Conservation (phyloP, 2,888 invertebrate genomes). For the Plagodis dolabraria region DNA sequence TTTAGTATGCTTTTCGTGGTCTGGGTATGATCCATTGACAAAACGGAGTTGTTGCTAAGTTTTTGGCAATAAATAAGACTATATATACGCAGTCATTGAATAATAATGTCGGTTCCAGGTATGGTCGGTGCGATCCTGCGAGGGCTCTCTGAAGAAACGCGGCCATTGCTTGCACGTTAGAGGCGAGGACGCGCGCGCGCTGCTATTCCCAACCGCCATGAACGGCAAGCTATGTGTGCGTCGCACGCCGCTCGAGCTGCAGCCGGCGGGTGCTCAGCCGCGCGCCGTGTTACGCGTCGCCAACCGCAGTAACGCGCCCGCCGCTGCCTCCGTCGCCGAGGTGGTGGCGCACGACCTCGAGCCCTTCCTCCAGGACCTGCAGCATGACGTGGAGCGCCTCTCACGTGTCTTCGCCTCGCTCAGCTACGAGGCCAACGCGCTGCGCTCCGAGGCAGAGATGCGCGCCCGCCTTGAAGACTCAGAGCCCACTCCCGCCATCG, state of each 20-base stretch:
- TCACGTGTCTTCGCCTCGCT: conserved; percentile 69
- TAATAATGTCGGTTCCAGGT: conserved; percentile 50
- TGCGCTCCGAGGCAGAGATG: conserved; percentile 60
- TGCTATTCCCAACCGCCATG: conserved; percentile 58
- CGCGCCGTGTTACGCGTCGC: conserved; percentile 75
- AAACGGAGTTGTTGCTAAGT: too few species aligned
- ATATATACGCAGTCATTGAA: not conserved
- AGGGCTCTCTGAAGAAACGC: conserved; percentile 74
- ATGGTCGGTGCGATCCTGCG: conserved; percentile 76
- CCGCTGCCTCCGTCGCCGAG: conserved; percentile 34
- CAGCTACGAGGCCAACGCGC: conserved; percentile 62
- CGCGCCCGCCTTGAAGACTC: conserved; percentile 49
- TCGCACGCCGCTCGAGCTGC: conserved; percentile 62
- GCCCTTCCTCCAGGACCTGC: conserved; percentile 66
- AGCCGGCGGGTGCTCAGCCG: conserved; percentile 60
- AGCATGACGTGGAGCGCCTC: conserved; percentile 66
- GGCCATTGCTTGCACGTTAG: conserved; percentile 66
- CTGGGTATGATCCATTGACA: too few species aligned
- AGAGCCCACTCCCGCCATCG: conserved; percentile 2
- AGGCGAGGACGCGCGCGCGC: conserved; percentile 64
- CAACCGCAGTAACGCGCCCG: conserved; percentile 56
- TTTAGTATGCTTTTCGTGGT: too few species aligned
- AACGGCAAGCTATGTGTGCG: conserved; percentile 67
- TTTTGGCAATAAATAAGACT: too few species aligned
- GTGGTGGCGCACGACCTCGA: conserved; percentile 53